These are phyloP conservation scores for Steinernema khuongi DNA, from an alignment of 1,140 invertebrate species.

Conservation along the genomic window DNA sequence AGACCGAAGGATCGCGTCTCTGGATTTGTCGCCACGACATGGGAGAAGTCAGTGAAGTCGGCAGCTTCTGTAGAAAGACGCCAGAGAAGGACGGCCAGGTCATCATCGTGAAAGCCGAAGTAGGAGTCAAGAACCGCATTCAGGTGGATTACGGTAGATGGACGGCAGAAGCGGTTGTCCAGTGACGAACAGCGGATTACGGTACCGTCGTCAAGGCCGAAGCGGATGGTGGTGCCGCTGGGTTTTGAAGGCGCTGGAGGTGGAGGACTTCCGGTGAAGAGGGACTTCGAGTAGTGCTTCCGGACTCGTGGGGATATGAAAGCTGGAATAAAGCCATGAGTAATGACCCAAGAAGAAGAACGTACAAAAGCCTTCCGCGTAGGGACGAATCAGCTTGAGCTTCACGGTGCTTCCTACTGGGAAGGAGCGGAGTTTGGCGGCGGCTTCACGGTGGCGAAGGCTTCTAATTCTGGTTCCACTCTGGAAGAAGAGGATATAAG, in stretches of 20 bases:
- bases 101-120: conserved; percentile 92
- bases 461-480: not conserved
- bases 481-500: too few species aligned
- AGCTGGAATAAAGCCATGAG: not conserved
- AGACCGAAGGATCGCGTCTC: not conserved
- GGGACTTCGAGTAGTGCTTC: not conserved
- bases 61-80: not conserved
- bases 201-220: conserved; percentile 40
- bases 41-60: not conserved
- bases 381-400: not conserved
- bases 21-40: not conserved
- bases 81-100: conserved; percentile 63
- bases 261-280: not conserved
- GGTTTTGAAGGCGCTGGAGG: not conserved
- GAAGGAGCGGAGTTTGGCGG: not conserved
- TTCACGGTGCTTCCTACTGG: not conserved
- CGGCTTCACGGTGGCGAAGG: not conserved
- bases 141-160: conserved; percentile 77
- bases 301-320: not conserved
- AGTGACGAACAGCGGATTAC: not conserved
- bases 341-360: not conserved
- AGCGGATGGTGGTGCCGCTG: not conserved
- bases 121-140: conserved; percentile 83
- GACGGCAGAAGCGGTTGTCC: conserved; percentile 78
- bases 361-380: not conserved